These are phyloP conservation scores for Aphaenogaster rudis DNA, from an alignment of 1,140 invertebrate genomes.

Conservation along the genomic window DNA sequence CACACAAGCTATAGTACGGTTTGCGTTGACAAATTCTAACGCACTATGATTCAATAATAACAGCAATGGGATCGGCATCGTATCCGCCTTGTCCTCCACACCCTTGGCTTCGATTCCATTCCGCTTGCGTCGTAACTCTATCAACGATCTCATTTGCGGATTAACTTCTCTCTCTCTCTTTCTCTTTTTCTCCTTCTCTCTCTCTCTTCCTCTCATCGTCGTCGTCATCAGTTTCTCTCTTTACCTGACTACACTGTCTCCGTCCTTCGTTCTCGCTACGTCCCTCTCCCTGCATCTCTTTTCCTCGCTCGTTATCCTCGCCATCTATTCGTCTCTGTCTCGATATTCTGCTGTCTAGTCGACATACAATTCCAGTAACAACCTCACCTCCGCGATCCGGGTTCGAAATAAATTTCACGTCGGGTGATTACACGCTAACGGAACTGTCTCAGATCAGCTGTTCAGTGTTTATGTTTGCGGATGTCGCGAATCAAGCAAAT, in stretches of 20 bases:
- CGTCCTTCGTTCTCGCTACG: not conserved
- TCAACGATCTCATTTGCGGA: constrained; percentile 63
- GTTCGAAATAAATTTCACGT: constrained; percentile 57
- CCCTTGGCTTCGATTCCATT: constrained; percentile 68
- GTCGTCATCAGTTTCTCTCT: constrained; percentile 7
- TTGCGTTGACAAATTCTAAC: constrained; percentile 30
- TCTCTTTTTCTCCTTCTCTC: not conserved
- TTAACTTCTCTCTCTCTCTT: not conserved
- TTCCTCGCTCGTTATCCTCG: not conserved
- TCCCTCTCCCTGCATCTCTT: not conserved
- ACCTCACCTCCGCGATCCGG: constrained; percentile 45
- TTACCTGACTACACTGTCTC: not conserved
- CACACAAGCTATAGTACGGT: not conserved
- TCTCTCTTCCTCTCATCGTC: not conserved
- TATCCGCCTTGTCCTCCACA: constrained; percentile 69
- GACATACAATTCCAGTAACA: constrained; percentile 35
- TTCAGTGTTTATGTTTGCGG: constrained; percentile 16
- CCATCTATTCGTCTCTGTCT: constrained; percentile 29
- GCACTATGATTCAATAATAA: constrained; percentile 49
- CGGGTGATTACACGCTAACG: constrained; percentile 26
- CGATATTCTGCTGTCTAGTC: constrained; percentile 10
- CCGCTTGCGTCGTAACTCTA: constrained; percentile 63
- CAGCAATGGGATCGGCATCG: constrained; percentile 61
- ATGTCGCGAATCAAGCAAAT: not conserved
- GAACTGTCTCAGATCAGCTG: constrained; percentile 35